phyloP scores from a whole-genome alignment of 2,113 vertebrate genomes.

The Pachyramphus minor region DNA sequence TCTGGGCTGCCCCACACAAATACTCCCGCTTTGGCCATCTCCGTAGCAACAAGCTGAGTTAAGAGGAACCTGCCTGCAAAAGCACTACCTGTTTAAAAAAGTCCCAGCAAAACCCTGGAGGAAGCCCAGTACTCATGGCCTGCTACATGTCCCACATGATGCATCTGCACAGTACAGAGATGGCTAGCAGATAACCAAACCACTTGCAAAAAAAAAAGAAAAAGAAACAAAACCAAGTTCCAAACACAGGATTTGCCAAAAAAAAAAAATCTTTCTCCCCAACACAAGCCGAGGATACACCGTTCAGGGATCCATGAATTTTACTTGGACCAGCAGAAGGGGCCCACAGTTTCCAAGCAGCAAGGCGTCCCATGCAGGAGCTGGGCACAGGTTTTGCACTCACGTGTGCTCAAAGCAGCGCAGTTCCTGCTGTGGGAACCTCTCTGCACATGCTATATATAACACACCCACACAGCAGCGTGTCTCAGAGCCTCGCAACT shows the following conservation, averaged over 20 bases:
- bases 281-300: accelerated
- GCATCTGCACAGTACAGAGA: not conserved
- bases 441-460: not conserved
- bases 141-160: not conserved
- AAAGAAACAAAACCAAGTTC: too few species aligned
- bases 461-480: not conserved
- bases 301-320: not conserved
- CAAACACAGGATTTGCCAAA: not conserved
- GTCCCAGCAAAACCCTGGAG: not conserved
- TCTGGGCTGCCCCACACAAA: not conserved
- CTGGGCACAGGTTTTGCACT: not conserved
- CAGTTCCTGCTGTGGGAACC: not conserved
- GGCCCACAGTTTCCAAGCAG: not conserved
- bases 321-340: not conserved
- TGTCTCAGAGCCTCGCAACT: accelerated
- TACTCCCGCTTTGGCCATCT: not conserved
- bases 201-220: too few species aligned
- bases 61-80: not conserved
- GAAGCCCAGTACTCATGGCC: not conserved
- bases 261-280: not conserved
- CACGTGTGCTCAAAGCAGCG: not conserved
- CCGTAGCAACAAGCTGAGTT: not conserved
- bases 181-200: not conserved
- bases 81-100: not conserved
- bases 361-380: accelerated